Evolutionary conservation across 2,797 vertebrate species (phyloP).

Genomic region (Takifugu rubripes): DNA sequence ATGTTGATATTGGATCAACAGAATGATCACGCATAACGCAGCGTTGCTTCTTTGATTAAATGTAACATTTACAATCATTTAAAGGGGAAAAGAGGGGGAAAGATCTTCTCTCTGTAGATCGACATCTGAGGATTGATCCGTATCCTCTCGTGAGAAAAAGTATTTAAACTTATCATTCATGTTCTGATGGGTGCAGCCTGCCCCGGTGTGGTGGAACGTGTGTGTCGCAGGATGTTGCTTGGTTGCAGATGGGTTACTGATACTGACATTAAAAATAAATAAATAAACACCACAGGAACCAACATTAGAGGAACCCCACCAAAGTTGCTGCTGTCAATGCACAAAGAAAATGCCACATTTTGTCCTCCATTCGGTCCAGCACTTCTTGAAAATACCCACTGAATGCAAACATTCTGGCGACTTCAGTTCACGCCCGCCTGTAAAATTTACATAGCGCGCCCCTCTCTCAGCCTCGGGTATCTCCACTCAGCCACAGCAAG

Average conservation of each 20-base stretch:
- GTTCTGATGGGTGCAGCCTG: slow-evolving; percentile 14
- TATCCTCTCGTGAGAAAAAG: background rate
- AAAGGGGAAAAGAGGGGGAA: too few species aligned
- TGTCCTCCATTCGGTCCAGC: background rate
- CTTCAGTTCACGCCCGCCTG: slow-evolving; percentile 56
- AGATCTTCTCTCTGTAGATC: too few species aligned
- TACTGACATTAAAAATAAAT: background rate
- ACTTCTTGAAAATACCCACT: slow-evolving; percentile 8
- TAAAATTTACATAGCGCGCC: slow-evolving; percentile 64
- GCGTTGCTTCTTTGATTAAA: too few species aligned
- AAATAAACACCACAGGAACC: too few species aligned
- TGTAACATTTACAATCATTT: too few species aligned
- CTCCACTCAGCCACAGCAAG: slow-evolving; percentile 24
- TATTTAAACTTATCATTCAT: background rate
- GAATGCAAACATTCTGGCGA: slow-evolving; percentile 19
- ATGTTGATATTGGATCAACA: too few species aligned
- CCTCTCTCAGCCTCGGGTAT: slow-evolving; percentile 35
- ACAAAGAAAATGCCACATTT: background rate
- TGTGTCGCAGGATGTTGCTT: slow-evolving; percentile 2
- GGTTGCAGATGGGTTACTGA: too few species aligned
- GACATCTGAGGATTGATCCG: too few species aligned
- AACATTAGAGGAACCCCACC: too few species aligned
- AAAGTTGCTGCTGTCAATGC: too few species aligned
- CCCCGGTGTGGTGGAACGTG: slow-evolving; percentile 43
- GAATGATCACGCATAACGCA: too few species aligned